These are phyloP conservation scores for Sinella curviseta DNA, from an alignment of 1,140 invertebrate species.

Conservation along the genomic window DNA sequence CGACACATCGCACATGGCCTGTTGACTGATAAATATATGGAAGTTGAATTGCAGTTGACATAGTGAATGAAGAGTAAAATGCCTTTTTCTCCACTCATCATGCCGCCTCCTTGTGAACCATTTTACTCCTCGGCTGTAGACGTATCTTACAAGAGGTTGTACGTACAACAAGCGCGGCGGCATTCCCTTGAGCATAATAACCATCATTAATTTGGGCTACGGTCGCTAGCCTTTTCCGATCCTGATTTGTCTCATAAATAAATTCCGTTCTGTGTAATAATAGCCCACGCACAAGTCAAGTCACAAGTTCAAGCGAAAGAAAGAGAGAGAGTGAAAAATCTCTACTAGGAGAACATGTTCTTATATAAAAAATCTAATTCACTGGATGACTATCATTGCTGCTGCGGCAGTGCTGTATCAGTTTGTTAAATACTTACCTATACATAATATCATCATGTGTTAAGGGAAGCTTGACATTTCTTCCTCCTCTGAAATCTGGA, in stretches of 20 bases:
- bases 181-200: constrained; percentile 16
- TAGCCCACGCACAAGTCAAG: not conserved
- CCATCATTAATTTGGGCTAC: constrained; percentile 12
- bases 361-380: not conserved
- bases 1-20: constrained; percentile 8
- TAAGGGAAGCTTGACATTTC: too few species aligned
- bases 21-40: not conserved
- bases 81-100: not conserved
- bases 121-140: not conserved
- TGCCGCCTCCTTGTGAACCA: not conserved
- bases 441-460: too few species aligned
- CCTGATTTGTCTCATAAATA: constrained; percentile 26
- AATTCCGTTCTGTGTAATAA: constrained; percentile 10
- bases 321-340: too few species aligned
- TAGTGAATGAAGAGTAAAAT: not conserved
- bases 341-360: not conserved
- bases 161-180: not conserved
- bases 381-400: not conserved
- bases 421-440: too few species aligned
- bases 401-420: too few species aligned
- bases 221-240: constrained; percentile 7
- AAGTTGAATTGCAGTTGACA: not conserved
- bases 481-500: too few species aligned
- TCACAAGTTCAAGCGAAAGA: not conserved
- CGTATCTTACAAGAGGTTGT: too few species aligned